phyloP scores from a whole-genome alignment of 2,888 invertebrate genomes.

The Agriopis leucophaearia region DNA sequence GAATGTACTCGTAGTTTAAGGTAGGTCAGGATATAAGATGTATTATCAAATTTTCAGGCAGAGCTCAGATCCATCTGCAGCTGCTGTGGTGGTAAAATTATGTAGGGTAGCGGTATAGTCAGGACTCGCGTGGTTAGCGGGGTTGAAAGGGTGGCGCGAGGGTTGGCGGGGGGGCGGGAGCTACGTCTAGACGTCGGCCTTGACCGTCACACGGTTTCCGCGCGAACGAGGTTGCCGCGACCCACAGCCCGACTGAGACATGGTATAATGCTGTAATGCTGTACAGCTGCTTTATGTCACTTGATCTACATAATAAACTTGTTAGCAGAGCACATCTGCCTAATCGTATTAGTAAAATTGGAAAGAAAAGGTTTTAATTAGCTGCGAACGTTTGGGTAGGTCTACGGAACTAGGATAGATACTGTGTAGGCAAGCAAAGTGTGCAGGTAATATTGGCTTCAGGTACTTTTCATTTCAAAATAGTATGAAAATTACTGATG shows the following conservation, averaged over 20 bases:
- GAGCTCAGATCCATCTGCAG: conserved; percentile 53
- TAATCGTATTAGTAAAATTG: too few relatives aligned
- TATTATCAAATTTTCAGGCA: conserved; percentile 59
- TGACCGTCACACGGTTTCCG: conserved; percentile 83
- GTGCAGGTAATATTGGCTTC: background rate
- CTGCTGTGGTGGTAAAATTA: conserved; percentile 69
- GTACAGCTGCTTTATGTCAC: conserved; percentile 1
- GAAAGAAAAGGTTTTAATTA: too few relatives aligned
- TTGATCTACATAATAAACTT: background rate
- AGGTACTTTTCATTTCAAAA: background rate
- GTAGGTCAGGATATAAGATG: conserved; percentile 65
- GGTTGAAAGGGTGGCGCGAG: conserved; percentile 49
- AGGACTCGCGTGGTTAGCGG: conserved; percentile 50
- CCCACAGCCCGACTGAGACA: conserved; percentile 74
- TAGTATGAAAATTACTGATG: background rate
- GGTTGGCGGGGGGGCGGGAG: conserved; percentile 58
- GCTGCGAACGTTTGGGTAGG: too few relatives aligned
- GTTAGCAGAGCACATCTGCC: too few relatives aligned
- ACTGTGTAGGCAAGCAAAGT: background rate
- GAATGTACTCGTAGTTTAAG: conserved; percentile 25
- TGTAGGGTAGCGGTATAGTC: conserved; percentile 61
- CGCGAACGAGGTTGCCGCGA: conserved; percentile 77
- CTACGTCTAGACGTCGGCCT: conserved; percentile 83
- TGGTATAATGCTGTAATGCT: conserved; percentile 47
- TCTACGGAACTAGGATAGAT: background rate